These are phyloP conservation scores for Drosophila demipolita DNA, from an alignment of 2,888 invertebrate species.

Conservation along the genomic window DNA sequence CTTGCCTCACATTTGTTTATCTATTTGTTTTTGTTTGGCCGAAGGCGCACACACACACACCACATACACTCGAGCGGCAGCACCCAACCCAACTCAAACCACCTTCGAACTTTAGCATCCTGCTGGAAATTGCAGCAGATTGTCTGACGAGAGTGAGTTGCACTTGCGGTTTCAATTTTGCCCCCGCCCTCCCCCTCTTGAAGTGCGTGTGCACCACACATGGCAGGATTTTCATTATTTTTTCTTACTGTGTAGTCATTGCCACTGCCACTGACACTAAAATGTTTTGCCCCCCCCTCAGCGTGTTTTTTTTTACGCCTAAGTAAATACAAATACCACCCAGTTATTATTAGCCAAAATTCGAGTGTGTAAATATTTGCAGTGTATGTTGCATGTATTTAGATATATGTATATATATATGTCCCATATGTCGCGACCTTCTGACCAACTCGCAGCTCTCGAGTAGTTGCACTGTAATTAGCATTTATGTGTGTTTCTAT, in stretches of 20 bases:
- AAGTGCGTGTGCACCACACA: constrained; percentile 59
- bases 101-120: constrained; percentile 4
- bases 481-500: constrained; percentile 71
- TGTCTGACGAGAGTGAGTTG: constrained; percentile 58
- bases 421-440: constrained; percentile 71
- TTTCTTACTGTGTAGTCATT: constrained; percentile 23
- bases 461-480: constrained; percentile 66
- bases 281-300: constrained; percentile 38
- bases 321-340: constrained; percentile 46
- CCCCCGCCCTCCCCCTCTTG: constrained; percentile 1
- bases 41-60: constrained; percentile 25
- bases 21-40: constrained; percentile 67
- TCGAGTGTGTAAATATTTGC: constrained; percentile 72
- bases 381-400: constrained; percentile 9
- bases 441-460: constrained; percentile 25
- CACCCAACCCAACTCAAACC: background rate
- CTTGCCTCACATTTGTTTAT: constrained; percentile 69
- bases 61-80: constrained; percentile 28
- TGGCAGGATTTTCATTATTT: constrained; percentile 54
- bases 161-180: constrained; percentile 53
- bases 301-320: constrained; percentile 36
- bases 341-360: constrained; percentile 62
- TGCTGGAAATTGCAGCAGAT: constrained; percentile 77
- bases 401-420: constrained; percentile 1
- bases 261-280: constrained; percentile 45